Evolutionary conservation across 2,888 invertebrate genomes (phyloP).

Genomic region (Ornithoptera priamus): DNA sequence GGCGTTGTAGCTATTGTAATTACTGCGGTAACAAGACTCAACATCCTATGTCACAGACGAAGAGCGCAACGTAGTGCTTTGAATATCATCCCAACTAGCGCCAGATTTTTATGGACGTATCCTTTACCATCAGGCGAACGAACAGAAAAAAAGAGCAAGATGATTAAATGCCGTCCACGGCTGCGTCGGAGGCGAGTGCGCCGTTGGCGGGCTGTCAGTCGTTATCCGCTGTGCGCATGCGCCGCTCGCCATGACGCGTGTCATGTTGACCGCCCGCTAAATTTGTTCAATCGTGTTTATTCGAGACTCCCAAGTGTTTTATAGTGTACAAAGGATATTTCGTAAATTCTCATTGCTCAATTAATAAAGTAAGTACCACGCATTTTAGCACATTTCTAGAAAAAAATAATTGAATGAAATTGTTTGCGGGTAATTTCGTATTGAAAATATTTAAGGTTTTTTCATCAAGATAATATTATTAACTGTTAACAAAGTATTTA

Average conservation of each 20-base stretch:
- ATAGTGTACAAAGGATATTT: not conserved
- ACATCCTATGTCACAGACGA: too few relatives aligned
- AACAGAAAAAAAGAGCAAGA: not conserved
- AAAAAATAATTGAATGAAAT: too few relatives aligned
- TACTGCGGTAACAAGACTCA: too few relatives aligned
- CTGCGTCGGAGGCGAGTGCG: not conserved
- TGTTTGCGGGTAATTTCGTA: too few relatives aligned
- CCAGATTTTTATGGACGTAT: too few relatives aligned
- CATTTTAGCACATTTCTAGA: not conserved
- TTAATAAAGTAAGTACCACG: not conserved
- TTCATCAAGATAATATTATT: too few relatives aligned
- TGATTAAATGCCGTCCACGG: not conserved
- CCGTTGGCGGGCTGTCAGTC: constrained; percentile 5
- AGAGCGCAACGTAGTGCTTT: too few relatives aligned
- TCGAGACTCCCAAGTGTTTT: constrained; percentile 2
- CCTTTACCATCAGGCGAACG: too few relatives aligned
- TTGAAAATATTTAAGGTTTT: too few relatives aligned
- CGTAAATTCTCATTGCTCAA: not conserved
- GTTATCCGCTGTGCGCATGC: constrained; percentile 12
- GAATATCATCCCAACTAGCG: too few relatives aligned
- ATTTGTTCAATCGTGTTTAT: constrained; percentile 4
- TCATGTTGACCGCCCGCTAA: constrained; percentile 19
- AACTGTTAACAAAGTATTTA: too few relatives aligned
- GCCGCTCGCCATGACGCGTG: constrained; percentile 10
- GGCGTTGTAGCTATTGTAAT: too few relatives aligned